These are phyloP conservation scores for Spilogale gracilis DNA, from an alignment of 2,113 vertebrate species.

Conservation along the genomic window DNA sequence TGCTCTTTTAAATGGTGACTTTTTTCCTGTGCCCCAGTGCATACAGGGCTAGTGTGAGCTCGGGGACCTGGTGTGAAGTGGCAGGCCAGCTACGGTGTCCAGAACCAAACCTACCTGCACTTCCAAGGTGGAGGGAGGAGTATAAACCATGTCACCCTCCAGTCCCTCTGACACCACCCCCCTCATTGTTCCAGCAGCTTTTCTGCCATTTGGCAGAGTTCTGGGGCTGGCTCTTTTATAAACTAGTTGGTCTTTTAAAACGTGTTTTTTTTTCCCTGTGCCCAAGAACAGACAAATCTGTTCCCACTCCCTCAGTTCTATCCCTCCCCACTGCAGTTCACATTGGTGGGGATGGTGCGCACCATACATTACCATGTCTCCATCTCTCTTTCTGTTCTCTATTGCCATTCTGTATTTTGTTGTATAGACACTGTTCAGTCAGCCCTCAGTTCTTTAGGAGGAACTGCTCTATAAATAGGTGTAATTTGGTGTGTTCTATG, in stretches of 20 bases:
- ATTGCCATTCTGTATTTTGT: neutral
- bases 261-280: neutral
- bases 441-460: neutral
- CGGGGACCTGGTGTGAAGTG: neutral
- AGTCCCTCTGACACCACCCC: neutral
- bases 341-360: neutral
- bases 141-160: neutral
- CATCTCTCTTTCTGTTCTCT: neutral
- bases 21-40: neutral
- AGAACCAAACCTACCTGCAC: neutral
- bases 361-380: neutral
- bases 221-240: neutral
- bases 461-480: neutral
- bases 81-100: neutral
- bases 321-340: neutral
- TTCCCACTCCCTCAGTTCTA: neutral
- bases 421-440: neutral
- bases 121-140: neutral
- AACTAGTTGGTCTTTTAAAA: neutral
- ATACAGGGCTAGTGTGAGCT: neutral
- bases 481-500: neutral
- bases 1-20: neutral
- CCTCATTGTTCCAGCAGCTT: neutral
- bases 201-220: neutral
- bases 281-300: neutral